Evolutionary conservation across 2,888 invertebrate species (phyloP), one percentile per base, ranked within the genome.

Genomic region (Pristionchus exspectatus): DNA sequence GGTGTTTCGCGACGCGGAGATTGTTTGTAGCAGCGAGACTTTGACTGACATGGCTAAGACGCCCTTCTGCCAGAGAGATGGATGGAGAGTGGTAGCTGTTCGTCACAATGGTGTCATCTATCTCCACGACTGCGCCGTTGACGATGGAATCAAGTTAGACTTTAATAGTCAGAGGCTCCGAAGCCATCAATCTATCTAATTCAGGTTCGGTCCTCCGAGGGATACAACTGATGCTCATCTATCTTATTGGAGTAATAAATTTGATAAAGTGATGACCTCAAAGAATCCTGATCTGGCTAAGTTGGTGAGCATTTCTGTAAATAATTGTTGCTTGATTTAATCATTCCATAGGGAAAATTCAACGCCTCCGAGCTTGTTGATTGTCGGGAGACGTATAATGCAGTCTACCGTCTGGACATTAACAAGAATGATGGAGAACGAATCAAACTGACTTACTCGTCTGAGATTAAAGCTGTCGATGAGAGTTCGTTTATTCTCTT

Each of bases 51-150:
- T 94, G 24, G 91, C 91, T 16, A 56, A 90, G n/a, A 91, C 93
- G 12, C 92, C 93, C 7, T 93, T 87, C 84, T 91, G 91, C 69
- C 59, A 74, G n/a, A 50, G 85, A 54, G 92, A 91, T 21, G 88
- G 96, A 14, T 97, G 97, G 97, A 96, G 96, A 93, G 96, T 97
- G 90, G 96, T 96, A 91, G 97, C 97, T 0, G 96, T 96, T 83
- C 96, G 96, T 92, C 96, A 96, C 92, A 96, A 96, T 87, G 95
- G 38, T 18, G 24, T 88, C 88, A 88, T 74, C 44, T 87, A 87
- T 27, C 38, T 77, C 44, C 77, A 44, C 24, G 77, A 77, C 16
- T 77, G 77, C 10, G 38, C 14, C 38, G 50, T 54, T 12, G 27
- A 24, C 16, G 50, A 81, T 27, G 50, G 81, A 54, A 54, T 10